These are phyloP conservation scores for Lysandra coridon DNA, from an alignment of 2,888 invertebrate species.

Conservation along the genomic window DNA sequence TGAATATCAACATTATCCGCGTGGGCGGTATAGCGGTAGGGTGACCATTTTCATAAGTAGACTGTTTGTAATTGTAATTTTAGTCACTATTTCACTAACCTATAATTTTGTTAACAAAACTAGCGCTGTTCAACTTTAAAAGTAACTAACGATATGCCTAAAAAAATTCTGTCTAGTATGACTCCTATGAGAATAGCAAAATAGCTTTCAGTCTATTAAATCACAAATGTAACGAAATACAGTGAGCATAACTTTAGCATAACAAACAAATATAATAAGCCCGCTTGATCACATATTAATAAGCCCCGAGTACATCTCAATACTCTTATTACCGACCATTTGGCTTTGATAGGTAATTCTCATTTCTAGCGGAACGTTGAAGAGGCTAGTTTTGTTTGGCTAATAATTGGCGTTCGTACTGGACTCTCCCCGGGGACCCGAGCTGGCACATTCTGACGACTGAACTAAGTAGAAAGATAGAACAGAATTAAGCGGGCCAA, in stretches of 20 bases:
- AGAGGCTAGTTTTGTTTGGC: slow-evolving; percentile 65
- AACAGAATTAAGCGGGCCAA: slow-evolving; percentile 81
- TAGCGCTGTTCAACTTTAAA: background rate
- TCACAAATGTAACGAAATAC: background rate
- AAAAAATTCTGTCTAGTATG: too few relatives aligned
- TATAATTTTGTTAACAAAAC: background rate
- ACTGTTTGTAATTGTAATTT: background rate
- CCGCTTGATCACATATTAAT: slow-evolving; percentile 20
- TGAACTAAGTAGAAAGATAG: slow-evolving; percentile 81
- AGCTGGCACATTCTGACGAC: slow-evolving; percentile 81
- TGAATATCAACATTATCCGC: background rate
- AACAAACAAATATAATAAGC: slow-evolving; percentile 18
- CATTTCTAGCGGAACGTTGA: slow-evolving; percentile 54
- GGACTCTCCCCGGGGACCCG: slow-evolving; percentile 76
- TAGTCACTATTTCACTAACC: background rate
- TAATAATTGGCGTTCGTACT: slow-evolving; percentile 62
- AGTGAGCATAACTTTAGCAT: background rate
- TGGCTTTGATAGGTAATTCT: slow-evolving; percentile 53
- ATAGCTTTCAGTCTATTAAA: background rate
- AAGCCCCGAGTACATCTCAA: slow-evolving; percentile 32
- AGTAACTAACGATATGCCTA: background rate
- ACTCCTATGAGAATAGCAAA: background rate
- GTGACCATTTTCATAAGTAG: background rate
- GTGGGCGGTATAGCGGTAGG: background rate
- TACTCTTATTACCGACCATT: slow-evolving; percentile 47